These are phyloP conservation scores for Prinia subflava DNA, from an alignment of 2,113 vertebrate species.

Conservation along the genomic window DNA sequence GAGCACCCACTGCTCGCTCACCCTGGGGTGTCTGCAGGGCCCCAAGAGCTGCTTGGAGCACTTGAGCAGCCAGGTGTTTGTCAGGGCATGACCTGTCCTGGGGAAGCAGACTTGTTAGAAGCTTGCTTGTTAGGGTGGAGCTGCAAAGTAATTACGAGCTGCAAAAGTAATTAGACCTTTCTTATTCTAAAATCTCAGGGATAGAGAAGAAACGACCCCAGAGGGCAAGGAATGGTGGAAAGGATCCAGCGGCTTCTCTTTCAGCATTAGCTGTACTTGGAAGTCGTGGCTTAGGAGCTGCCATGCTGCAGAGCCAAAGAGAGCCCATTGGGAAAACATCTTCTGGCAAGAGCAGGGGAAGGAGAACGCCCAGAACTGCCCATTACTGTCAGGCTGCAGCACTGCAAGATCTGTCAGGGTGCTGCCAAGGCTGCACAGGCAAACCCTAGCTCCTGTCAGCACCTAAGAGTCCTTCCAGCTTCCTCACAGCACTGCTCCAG, in stretches of 20 bases:
- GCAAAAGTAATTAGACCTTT: background rate
- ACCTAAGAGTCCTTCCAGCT: background rate
- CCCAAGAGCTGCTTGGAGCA: background rate
- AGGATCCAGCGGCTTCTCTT: background rate
- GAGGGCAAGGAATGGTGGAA: background rate
- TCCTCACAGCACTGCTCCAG: background rate
- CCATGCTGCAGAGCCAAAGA: background rate
- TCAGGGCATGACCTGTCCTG: background rate
- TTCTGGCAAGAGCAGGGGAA: background rate
- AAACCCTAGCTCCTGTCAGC: background rate
- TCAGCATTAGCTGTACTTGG: background rate
- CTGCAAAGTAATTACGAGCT: background rate
- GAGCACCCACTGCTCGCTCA: rapidly evolving
- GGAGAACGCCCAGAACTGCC: background rate
- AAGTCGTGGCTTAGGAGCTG: background rate
- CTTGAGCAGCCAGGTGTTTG: background rate
- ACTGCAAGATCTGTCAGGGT: rapidly evolving
- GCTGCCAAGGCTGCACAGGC: rapidly evolving
- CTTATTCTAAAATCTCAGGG: background rate
- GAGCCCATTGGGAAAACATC: background rate
- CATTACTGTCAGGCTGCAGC: background rate
- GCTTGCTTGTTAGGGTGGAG: background rate
- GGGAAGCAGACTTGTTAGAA: background rate
- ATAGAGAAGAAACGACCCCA: background rate
- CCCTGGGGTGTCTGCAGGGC: background rate